Base-by-base conservation (phyloP, 2,888 invertebrate genomes). In the Cephus nigrinus region DNA sequence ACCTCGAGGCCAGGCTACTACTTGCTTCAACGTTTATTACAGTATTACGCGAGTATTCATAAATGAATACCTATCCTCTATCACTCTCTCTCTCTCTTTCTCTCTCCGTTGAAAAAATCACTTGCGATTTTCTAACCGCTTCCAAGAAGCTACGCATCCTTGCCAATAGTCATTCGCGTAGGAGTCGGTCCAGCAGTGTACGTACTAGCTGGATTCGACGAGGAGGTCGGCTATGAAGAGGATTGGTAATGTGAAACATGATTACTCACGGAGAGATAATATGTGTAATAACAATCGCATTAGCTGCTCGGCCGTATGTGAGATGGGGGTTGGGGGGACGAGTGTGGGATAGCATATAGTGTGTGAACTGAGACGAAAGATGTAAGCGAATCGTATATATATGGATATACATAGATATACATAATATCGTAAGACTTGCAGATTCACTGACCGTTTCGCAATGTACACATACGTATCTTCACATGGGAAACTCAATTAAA, bases 211-310 rank as follows among this genome's bases (percentile, higher is more conserved):
- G 69, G 69, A 69, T 69, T 69, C 31, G 30, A 32, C 69, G 31
- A 69, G 31, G 69, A 69, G 69, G 69, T 30, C 69, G 69, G 3
- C 12, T 31, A 32, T 69, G 82, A 78, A 86, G 82, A 83, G 84
- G 84, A 88, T 85, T 82, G 86, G 87, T 88, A 88, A 89, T 88
- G 88, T 82, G 87, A 88, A 88, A 85, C 88, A 87, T 88, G 89
- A 89, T 90, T 89, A 89, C 88, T 88, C 86, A 85, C 85, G 84
- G 84, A 83, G 86, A 88, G 89, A 88, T 89, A 88, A 89, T 88
- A 87, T 84, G 85, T 87, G 86, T 88, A 89, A 90, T 90, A 90
- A 90, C 89, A 89, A 90, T 89, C 89, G 89, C 89, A 90, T 90
- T 89, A 90, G 88, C 87, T 82, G 88, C 87, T 82, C 34, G 84